Evolutionary conservation across 2,888 invertebrate species (phyloP).

Genomic region (Agrochola lychnidis): DNA sequence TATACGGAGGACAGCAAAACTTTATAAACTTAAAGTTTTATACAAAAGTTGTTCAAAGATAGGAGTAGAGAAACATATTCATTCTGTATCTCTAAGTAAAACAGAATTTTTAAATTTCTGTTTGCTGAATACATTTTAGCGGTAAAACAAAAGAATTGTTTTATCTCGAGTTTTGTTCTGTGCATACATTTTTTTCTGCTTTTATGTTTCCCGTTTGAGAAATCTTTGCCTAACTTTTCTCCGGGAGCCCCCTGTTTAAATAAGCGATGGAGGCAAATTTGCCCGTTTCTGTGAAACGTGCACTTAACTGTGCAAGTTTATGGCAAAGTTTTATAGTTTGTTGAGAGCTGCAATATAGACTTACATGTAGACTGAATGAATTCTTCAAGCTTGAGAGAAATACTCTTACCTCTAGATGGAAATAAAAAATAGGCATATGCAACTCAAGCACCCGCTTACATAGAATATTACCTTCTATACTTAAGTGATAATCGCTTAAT

Average conservation of each 20-base stretch:
- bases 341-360: slow-evolving; percentile 9
- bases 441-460: not conserved
- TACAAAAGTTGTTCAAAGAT: slow-evolving; percentile 54
- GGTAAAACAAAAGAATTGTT: slow-evolving; percentile 60
- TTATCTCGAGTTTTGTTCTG: slow-evolving; percentile 49
- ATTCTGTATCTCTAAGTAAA: slow-evolving; percentile 51
- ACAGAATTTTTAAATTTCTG: slow-evolving; percentile 57
- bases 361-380: not conserved
- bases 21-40: slow-evolving; percentile 49
- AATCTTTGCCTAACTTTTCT: slow-evolving; percentile 55
- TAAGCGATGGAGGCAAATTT: slow-evolving; percentile 58
- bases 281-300: slow-evolving; percentile 48
- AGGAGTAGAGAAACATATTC: slow-evolving; percentile 52
- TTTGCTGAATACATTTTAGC: slow-evolving; percentile 55
- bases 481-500: not conserved
- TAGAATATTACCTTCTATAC: too few relatives aligned
- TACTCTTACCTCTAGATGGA: not conserved
- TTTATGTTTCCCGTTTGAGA: slow-evolving; percentile 44
- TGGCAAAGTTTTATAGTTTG: slow-evolving; percentile 29
- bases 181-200: slow-evolving; percentile 53
- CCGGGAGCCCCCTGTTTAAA: slow-evolving; percentile 38
- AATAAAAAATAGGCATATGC: not conserved
- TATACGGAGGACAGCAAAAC: slow-evolving; percentile 42
- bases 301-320: slow-evolving; percentile 43
- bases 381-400: not conserved